phyloP scores from a whole-genome alignment of 2,797 vertebrate genomes.

The Enteromius radiatus region DNA sequence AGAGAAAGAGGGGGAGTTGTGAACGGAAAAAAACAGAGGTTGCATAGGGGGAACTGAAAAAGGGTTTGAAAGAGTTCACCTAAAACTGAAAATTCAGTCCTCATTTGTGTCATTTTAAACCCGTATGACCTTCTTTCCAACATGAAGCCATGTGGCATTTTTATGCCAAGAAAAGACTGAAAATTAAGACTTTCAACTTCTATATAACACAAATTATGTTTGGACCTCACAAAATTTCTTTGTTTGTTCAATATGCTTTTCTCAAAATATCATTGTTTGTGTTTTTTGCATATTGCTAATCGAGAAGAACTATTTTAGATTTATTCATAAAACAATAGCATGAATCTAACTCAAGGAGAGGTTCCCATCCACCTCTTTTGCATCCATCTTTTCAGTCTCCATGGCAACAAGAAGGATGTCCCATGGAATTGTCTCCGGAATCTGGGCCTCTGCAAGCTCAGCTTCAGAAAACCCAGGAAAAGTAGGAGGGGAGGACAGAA shows the following conservation, averaged over 20 bases:
- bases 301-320: not conserved
- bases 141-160: not conserved
- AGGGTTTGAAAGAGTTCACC: conserved; percentile 21
- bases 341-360: not conserved
- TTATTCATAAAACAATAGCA: not conserved
- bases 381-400: conserved; percentile 2
- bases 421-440: not conserved
- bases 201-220: not conserved
- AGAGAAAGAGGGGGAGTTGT: conserved; percentile 42
- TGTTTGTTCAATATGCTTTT: not conserved
- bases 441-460: conserved; percentile 10
- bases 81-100: not conserved
- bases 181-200: not conserved
- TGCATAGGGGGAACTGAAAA: conserved; percentile 1
- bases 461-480: not conserved
- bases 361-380: not conserved
- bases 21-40: conserved; percentile 33
- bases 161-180: not conserved
- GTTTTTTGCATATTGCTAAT: not conserved
- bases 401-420: conserved; percentile 33
- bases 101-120: conserved; percentile 2
- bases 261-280: not conserved
- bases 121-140: not conserved
- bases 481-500: not conserved
- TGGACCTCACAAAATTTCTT: not conserved